A percentile compares a stretch with the other conserved stretches of the same genome.
Evolutionary conservation across 2,888 invertebrate species (phyloP).

Genomic region (Drosophila anceps): DNA sequence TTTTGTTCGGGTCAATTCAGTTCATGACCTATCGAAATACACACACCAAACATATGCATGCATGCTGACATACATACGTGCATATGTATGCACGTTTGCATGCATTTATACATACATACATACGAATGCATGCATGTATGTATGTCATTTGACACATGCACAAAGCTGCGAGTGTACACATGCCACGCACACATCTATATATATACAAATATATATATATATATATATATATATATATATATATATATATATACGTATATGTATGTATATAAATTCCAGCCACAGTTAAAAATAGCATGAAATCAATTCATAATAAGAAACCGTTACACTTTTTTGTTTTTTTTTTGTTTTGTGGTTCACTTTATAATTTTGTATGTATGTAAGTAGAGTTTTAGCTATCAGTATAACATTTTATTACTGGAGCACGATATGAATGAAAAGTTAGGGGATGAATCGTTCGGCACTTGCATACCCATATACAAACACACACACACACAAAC

Average conservation of each 20-base stretch:
- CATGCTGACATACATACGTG: conserved; percentile 6
- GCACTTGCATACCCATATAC: conserved; percentile 12
- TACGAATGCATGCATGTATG: conserved; percentile 1
- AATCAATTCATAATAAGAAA: conserved; percentile 6
- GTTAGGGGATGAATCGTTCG: conserved; percentile 66
- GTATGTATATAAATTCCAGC: conserved; percentile 7
- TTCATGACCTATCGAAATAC: conserved; percentile 73
- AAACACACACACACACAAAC: not conserved
- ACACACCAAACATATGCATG: conserved; percentile 10
- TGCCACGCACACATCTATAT: not conserved
- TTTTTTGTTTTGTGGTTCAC: not conserved
- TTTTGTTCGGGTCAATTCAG: conserved; percentile 70
- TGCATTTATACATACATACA: not conserved
- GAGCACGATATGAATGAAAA: conserved; percentile 74
- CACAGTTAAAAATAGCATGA: not conserved
- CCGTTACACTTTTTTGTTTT: conserved; percentile 21
- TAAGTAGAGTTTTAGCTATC: conserved; percentile 42
- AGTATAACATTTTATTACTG: conserved; percentile 72
- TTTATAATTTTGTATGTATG: not conserved
- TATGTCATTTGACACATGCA: conserved; percentile 2
- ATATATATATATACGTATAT: not conserved
- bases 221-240: conserved; percentile 9
- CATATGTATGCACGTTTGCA: not conserved
- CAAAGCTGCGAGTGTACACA: not conserved
- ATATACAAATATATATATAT: conserved; percentile 1